Evolutionary conservation across 1,140 invertebrate species (phyloP), one percentile per base, ranked within the genome.

Genomic region (Saccostrea glomerata): DNA sequence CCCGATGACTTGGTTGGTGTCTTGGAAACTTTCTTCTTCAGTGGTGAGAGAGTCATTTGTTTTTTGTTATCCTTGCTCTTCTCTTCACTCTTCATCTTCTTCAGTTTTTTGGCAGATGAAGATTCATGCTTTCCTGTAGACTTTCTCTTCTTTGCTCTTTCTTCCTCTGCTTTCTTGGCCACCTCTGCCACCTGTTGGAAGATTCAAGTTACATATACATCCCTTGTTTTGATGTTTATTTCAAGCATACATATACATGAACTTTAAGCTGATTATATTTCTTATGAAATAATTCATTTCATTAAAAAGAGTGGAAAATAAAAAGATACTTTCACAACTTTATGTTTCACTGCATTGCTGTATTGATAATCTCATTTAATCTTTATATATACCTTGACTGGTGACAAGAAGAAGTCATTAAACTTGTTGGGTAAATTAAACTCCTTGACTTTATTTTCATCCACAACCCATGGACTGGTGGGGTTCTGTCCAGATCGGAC

Each of bases 381-480:
- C 47, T n/a, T n/a, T 47, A 47, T 47, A 47, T 47, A 9, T 89
- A 94, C 94, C 93, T 95, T 94, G 0, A 91, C 77, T 82, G 94
- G 94, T 13, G 93, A 94, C 2, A 95, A 86, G 40, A 94, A 91
- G 85, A 95, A 94, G 82, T 94, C 94, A n/a, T 92, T 92, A 92
- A 94, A 93, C 89, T 95, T 95, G 91, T 89, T 94, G 11, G 91
- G 91, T 23, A 95, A 88, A 47, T 82, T 88, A 86, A 94, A 92
- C 87, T 95, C 93, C 56, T 93, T 94, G 13, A 95, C 94, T 54
- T 94, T 88, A 11, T 91, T 86, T 40, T 93, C 92, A 89, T 95
- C 92, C 4, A 95, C 95, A 23, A 95, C 91, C 94, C 94, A 95
- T 0, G 94, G 95, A 89, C 93, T 94, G 11, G 91, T 93, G 17